These are phyloP conservation scores for Eulemur mongoz DNA, from an alignment of 2,797 vertebrate species.

Conservation along the genomic window DNA sequence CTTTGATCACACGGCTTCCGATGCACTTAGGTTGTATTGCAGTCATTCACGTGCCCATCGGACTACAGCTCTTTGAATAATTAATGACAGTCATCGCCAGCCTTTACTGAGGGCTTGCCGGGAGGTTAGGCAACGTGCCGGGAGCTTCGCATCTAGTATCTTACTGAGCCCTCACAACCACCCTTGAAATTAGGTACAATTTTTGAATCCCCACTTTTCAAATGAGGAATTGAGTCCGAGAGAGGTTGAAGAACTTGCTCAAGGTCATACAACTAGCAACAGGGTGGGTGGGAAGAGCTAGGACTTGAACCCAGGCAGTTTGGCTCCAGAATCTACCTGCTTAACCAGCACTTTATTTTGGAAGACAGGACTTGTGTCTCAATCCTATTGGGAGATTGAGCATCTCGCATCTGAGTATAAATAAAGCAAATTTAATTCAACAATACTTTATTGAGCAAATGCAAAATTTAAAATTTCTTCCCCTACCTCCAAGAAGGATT, in stretches of 20 bases:
- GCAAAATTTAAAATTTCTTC: neutral
- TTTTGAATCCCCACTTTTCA: neutral
- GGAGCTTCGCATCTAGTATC: neutral
- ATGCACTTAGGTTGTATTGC: neutral
- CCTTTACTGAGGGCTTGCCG: neutral
- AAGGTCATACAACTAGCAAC: neutral
- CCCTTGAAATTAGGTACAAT: neutral
- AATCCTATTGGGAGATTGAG: neutral
- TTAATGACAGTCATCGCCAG: neutral
- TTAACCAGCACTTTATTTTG: neutral
- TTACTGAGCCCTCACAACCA: neutral
- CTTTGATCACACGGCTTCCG: neutral
- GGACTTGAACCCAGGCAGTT: neutral
- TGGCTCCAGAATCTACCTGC: neutral
- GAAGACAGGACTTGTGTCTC: neutral
- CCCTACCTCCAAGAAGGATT: neutral
- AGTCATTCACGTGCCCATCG: neutral
- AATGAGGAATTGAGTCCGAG: constrained; percentile 40
- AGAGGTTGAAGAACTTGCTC: neutral
- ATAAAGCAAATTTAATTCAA: neutral
- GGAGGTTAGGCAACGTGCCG: neutral
- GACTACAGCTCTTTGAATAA: neutral
- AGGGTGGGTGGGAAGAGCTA: neutral
- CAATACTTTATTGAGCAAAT: neutral
- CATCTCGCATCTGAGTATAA: neutral